These are phyloP conservation scores for Enteromius viviparus DNA, from an alignment of 2,797 vertebrate species.

Conservation along the genomic window DNA sequence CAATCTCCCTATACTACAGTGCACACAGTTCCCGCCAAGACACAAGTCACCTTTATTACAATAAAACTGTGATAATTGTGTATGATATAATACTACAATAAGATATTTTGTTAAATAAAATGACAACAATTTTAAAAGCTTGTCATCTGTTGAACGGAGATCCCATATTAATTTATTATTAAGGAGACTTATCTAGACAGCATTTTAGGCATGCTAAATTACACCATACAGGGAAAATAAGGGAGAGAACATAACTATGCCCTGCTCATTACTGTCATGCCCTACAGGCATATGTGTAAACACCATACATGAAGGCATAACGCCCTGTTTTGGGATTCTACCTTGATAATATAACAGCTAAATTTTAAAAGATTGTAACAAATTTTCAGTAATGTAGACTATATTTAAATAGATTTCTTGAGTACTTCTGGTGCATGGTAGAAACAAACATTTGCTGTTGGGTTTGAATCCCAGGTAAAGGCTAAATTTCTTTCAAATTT, in stretches of 20 bases:
- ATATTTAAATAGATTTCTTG: neutral
- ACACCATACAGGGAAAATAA: neutral
- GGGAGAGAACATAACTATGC: neutral
- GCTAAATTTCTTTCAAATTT: neutral
- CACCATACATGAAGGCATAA: neutral
- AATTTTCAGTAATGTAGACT: neutral
- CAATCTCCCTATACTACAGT: neutral
- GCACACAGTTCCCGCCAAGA: neutral
- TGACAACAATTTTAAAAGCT: neutral
- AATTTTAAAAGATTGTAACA: neutral
- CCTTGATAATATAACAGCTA: neutral
- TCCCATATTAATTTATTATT: neutral
- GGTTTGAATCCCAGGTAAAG: neutral
- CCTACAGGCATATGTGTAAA: constrained; percentile 3
- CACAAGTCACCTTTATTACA: neutral
- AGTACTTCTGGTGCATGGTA: neutral
- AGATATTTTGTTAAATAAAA: neutral
- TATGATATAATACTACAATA: neutral
- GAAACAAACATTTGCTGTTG: neutral
- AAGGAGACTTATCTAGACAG: neutral
- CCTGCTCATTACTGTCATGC: neutral
- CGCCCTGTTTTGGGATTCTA: neutral
- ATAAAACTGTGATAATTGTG: neutral
- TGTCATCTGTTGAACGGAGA: neutral
- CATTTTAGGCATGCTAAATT: constrained; percentile 1